phyloP scores from a whole-genome alignment of 2,888 invertebrate species.

The Branchellion lobata region DNA sequence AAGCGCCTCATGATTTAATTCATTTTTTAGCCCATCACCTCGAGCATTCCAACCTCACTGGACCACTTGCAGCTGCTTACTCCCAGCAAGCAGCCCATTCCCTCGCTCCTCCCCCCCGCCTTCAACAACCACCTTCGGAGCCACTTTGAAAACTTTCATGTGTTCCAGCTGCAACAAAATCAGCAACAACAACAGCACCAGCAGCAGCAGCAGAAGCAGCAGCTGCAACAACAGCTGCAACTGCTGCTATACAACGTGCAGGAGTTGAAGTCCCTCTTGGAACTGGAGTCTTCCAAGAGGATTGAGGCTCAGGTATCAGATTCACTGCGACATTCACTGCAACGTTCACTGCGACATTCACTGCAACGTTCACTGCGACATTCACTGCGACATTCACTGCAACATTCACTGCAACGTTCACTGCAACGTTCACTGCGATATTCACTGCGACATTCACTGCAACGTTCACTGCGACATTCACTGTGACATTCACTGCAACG shows the following conservation, averaged over 20 bases:
- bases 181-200: not conserved
- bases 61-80: not conserved
- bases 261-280: not conserved
- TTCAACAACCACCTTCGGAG: not conserved
- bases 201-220: not conserved
- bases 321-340: no score
- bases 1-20: no score
- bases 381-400: no score
- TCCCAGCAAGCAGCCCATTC: not conserved
- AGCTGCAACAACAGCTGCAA: constrained; percentile 1
- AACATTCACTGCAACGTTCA: no score
- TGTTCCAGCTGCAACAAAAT: no score
- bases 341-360: no score
- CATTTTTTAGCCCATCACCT: not conserved
- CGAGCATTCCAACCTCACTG: not conserved
- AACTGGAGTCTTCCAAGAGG: not conserved
- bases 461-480: no score
- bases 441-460: no score
- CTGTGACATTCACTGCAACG: no score
- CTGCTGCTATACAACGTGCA: not conserved
- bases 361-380: no score
- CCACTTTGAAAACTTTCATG: not conserved
- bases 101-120: no score
- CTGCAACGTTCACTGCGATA: no score
- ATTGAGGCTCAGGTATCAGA: not conserved